Evolutionary conservation across 2,113 vertebrate species (phyloP).

Genomic region (Campylorhamphus procurvoides): DNA sequence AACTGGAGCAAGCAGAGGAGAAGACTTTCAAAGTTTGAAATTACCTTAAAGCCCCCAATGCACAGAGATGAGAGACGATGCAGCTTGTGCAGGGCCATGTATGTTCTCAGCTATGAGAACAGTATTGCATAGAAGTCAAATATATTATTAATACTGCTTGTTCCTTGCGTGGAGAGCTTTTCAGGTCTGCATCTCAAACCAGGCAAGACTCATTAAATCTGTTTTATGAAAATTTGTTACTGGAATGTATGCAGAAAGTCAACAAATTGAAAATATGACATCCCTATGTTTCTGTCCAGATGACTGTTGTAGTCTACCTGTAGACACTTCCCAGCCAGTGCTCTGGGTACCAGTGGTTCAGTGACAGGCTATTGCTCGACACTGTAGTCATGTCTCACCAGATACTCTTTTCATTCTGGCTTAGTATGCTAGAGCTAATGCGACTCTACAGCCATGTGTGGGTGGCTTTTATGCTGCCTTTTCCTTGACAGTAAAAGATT

Average conservation of each 20-base stretch:
- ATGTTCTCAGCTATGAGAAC: background rate
- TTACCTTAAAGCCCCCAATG: background rate
- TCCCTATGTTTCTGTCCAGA: background rate
- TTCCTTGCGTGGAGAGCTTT: background rate
- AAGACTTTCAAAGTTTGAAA: constrained; percentile 19
- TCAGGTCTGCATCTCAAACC: background rate
- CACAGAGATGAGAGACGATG: background rate
- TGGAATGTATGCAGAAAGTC: background rate
- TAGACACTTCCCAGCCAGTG: background rate
- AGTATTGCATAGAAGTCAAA: background rate
- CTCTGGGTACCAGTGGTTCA: background rate
- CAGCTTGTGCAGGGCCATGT: background rate
- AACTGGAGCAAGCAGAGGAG: background rate
- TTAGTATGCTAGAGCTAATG: background rate
- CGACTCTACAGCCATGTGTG: background rate
- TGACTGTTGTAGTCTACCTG: background rate
- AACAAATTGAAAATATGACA: background rate
- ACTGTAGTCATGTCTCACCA: background rate
- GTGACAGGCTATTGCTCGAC: fast-evolving
- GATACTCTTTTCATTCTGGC: background rate
- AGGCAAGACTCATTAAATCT: background rate
- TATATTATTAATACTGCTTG: constrained; percentile 33
- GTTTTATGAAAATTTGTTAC: background rate
- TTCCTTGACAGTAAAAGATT: background rate
- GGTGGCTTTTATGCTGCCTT: background rate